A percentile compares a stretch with the other conserved stretches of the same genome.
These are phyloP conservation scores for Megalonaias nervosa DNA, from an alignment of 1,140 invertebrate genomes.

Conservation along the genomic window DNA sequence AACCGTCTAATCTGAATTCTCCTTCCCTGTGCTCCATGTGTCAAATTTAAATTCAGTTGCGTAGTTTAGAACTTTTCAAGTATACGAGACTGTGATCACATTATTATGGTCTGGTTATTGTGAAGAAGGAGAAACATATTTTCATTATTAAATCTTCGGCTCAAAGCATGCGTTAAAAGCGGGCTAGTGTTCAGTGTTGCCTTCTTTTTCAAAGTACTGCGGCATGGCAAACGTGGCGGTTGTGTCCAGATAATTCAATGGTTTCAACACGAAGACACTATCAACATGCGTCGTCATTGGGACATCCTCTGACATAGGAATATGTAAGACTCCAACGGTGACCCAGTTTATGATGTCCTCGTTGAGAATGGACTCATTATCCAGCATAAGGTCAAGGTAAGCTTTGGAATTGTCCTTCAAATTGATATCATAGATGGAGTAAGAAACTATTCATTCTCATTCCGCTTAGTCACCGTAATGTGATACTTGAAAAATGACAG, in stretches of 20 bases:
- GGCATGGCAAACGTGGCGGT: constrained; percentile 36
- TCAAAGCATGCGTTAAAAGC: neutral
- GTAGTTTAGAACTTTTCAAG: too few species aligned
- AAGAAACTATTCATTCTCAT: constrained; percentile 29
- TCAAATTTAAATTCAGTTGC: too few species aligned
- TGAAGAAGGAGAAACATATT: too few species aligned
- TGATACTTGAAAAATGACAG: constrained; percentile 38
- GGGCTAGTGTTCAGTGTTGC: constrained; percentile 5
- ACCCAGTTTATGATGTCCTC: constrained; percentile 38
- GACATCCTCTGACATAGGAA: constrained; percentile 36
- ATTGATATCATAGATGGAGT: constrained; percentile 36
- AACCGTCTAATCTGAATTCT: too few species aligned
- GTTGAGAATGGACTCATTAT: constrained; percentile 29
- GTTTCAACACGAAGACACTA: constrained; percentile 31
- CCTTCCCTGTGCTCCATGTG: too few species aligned
- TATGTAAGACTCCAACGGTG: constrained; percentile 34
- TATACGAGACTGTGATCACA: too few species aligned
- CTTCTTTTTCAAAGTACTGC: constrained; percentile 18
- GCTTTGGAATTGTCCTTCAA: too few species aligned
- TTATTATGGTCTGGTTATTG: too few species aligned
- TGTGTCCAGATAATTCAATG: constrained; percentile 39
- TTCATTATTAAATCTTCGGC: too few species aligned
- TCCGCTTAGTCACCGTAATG: constrained; percentile 29
- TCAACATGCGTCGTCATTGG: constrained; percentile 35
- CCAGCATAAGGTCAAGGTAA: too few species aligned